Percentiles rank a stretch among this genome's conserved stretches.
phyloP scores from a whole-genome alignment of 1,140 invertebrate genomes.

The Cecropterus lyciades region DNA sequence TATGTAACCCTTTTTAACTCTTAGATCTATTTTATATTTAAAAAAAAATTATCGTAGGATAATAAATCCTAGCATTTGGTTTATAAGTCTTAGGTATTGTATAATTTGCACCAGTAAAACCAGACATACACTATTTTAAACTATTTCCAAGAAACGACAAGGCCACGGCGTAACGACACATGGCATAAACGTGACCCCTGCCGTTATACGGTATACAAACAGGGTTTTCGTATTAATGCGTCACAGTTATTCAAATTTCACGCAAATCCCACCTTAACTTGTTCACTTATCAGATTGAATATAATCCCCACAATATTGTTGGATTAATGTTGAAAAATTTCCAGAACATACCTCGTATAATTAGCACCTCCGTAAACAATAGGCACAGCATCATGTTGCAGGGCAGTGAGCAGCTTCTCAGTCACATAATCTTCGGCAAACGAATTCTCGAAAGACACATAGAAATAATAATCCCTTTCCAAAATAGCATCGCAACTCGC shows the following conservation, averaged over 20 bases:
- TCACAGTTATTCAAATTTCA: constrained; percentile 5
- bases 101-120: too few relatives aligned
- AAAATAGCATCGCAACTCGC: constrained; percentile 74
- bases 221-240: not conserved
- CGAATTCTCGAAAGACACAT: constrained; percentile 89
- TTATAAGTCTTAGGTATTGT: too few relatives aligned
- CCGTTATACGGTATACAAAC: too few relatives aligned
- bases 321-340: constrained; percentile 1
- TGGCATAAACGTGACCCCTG: not conserved
- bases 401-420: constrained; percentile 85
- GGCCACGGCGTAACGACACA: not conserved
- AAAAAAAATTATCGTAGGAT: too few relatives aligned
- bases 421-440: constrained; percentile 87
- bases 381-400: constrained; percentile 81
- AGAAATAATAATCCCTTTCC: constrained; percentile 86
- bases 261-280: not conserved
- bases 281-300: not conserved
- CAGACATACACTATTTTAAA: too few relatives aligned
- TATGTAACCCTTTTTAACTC: too few relatives aligned
- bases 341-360: constrained; percentile 57
- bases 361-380: constrained; percentile 82
- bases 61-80: too few relatives aligned
- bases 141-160: too few relatives aligned
- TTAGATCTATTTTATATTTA: too few relatives aligned
- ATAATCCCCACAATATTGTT: not conserved